A percentile compares a stretch with the other conserved stretches of the same genome.
These are phyloP conservation scores for Mus spretus DNA, from an alignment of 2,797 vertebrate genomes.

Conservation along the genomic window DNA sequence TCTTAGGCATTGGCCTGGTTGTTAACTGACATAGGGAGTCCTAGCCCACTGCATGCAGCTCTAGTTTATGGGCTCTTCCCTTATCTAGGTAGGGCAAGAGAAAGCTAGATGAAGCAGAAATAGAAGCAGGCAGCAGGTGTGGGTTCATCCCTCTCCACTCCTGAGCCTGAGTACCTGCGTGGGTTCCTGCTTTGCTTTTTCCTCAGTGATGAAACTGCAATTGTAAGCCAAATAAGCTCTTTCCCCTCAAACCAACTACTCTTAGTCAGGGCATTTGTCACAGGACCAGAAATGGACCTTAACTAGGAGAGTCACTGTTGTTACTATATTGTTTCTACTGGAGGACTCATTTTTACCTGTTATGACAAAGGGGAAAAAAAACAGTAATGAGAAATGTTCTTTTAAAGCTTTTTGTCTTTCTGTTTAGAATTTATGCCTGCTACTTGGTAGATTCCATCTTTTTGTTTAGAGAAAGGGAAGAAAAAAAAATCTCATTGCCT, in stretches of 20 bases:
- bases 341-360: conserved; percentile 8
- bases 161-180: not conserved
- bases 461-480: not conserved
- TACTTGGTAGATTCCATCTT: conserved; percentile 37
- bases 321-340: not conserved
- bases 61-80: not conserved
- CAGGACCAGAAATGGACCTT: not conserved
- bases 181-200: not conserved
- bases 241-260: not conserved
- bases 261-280: not conserved
- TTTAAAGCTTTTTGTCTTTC: not conserved
- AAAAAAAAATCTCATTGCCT: not conserved
- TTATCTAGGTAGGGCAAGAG: not conserved
- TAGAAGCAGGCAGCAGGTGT: not conserved
- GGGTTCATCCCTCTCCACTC: not conserved
- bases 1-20: too few relatives aligned
- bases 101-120: not conserved
- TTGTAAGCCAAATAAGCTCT: not conserved
- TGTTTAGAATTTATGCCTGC: conserved; percentile 23
- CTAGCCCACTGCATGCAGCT: too few relatives aligned
- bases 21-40: not conserved
- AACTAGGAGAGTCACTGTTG: not conserved
- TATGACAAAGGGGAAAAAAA: not conserved
- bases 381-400: not conserved
- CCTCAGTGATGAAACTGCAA: not conserved